Evolutionary conservation across 2,113 vertebrate species (phyloP).

Genomic region (Malurus elegans): DNA sequence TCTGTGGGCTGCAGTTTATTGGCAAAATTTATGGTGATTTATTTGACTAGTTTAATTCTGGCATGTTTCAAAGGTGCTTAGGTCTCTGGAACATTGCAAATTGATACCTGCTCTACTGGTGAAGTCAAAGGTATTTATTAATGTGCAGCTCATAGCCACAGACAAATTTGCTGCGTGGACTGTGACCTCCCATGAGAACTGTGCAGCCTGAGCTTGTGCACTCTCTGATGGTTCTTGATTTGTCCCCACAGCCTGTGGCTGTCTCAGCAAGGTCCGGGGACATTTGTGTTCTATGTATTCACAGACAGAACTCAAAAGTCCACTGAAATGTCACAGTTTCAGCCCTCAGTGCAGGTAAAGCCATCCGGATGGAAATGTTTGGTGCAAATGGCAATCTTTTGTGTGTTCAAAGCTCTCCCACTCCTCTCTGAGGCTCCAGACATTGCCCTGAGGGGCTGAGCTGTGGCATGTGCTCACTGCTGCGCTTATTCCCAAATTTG

Average conservation of each 20-base stretch:
- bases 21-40: neutral
- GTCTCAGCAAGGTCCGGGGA: neutral
- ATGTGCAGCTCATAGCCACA: neutral
- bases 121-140: neutral
- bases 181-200: neutral
- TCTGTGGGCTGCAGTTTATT: neutral
- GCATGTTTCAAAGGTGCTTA: neutral
- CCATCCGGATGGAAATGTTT: neutral
- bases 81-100: neutral
- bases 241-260: neutral
- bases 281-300: neutral
- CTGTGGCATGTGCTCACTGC: neutral
- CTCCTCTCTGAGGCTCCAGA: neutral
- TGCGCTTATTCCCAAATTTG: neutral
- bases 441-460: neutral
- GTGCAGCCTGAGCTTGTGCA: neutral
- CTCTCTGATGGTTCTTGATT: neutral
- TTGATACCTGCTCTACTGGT: neutral
- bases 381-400: neutral
- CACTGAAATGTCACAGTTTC: neutral
- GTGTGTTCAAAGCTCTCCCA: neutral
- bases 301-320: neutral
- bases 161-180: neutral
- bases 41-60: slow-evolving; percentile 3
- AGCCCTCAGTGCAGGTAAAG: neutral